phyloP scores from a whole-genome alignment of 2,888 invertebrate genomes.

The Amphiduros pacificus region DNA sequence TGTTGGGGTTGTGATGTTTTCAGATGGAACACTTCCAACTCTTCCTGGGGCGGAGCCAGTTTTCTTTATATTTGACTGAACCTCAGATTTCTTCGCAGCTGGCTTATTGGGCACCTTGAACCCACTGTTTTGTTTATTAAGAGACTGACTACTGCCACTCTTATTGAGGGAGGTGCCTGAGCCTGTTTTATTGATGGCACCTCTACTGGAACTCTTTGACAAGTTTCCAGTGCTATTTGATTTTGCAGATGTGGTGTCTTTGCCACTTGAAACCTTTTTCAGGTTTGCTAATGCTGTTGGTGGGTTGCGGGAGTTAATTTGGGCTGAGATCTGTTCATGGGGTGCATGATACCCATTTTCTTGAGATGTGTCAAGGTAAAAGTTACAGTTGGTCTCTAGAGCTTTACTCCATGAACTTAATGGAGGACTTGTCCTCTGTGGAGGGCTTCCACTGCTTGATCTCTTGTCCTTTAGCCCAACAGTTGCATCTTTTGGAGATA shows the following conservation, averaged over 20 bases:
- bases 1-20: not conserved
- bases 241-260: constrained; percentile 31
- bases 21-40: too few species aligned
- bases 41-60: constrained; percentile 11
- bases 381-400: too few species aligned
- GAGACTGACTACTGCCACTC: constrained; percentile 36
- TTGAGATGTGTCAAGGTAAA: too few species aligned
- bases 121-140: constrained; percentile 23
- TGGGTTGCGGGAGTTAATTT: constrained; percentile 27
- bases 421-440: too few species aligned
- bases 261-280: not conserved
- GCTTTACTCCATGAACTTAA: constrained; percentile 6
- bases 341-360: constrained; percentile 21
- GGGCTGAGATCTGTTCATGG: constrained; percentile 30
- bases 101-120: constrained; percentile 25
- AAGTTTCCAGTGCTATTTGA: constrained; percentile 23
- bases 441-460: constrained; percentile 7
- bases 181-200: constrained; percentile 28
- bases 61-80: constrained; percentile 23
- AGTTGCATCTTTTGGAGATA: constrained; percentile 1
- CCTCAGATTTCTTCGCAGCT: not conserved
- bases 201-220: constrained; percentile 1
- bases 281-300: constrained; percentile 19
- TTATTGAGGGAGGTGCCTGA: constrained; percentile 27
- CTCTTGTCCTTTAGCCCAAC: too few species aligned